phyloP scores from a whole-genome alignment of 2,888 invertebrate species.

The Heliconius sara region DNA sequence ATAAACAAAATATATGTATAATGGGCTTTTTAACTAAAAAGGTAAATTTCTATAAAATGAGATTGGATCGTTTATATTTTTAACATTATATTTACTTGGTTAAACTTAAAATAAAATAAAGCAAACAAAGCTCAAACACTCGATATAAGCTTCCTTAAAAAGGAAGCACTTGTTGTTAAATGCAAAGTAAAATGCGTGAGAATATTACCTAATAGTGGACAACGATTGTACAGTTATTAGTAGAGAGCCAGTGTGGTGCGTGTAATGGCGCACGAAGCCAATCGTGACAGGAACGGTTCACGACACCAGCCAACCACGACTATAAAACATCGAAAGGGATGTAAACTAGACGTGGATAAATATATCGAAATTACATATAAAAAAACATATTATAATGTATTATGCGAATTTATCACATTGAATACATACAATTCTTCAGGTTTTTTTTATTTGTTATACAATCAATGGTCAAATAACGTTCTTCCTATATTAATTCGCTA shows the following conservation, averaged over 20 bases:
- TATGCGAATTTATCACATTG: too few species aligned
- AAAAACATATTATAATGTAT: neutral
- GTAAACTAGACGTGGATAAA: slow-evolving; percentile 21
- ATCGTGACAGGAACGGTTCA: slow-evolving; percentile 61
- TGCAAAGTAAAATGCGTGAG: slow-evolving; percentile 39
- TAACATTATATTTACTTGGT: too few species aligned
- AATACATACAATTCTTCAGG: too few species aligned
- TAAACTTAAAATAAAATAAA: neutral
- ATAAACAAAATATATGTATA: too few species aligned
- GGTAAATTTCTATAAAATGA: too few species aligned
- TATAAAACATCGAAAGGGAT: slow-evolving; percentile 26
- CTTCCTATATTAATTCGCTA: too few species aligned
- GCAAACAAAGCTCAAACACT: neutral
- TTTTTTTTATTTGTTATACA: too few species aligned
- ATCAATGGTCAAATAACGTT: too few species aligned
- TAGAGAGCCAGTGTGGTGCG: slow-evolving; percentile 44
- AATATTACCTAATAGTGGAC: slow-evolving; percentile 44
- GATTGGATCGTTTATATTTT: too few species aligned
- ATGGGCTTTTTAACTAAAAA: too few species aligned
- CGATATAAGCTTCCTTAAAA: neutral
- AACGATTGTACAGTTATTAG: slow-evolving; percentile 46
- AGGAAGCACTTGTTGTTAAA: slow-evolving; percentile 33
- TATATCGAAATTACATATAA: neutral
- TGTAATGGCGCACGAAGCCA: slow-evolving; percentile 49
- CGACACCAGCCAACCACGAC: slow-evolving; percentile 59